Conservation (phyloP, 2,797 vertebrate species). For the Cynopterus sphinx region DNA sequence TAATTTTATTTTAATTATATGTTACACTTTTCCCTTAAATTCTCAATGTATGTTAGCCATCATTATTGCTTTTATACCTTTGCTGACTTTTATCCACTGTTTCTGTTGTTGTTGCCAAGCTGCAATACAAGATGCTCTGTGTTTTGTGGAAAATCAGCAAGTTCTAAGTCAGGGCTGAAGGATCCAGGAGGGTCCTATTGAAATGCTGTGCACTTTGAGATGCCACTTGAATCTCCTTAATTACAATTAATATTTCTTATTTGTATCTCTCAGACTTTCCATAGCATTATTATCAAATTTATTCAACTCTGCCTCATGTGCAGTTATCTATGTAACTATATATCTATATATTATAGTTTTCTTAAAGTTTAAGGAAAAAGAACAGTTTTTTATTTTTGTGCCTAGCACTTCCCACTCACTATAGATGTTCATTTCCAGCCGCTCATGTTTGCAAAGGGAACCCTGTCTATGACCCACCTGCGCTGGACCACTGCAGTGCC, state of each 20-base stretch:
- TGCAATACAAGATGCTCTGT: not conserved
- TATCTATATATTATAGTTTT: not conserved
- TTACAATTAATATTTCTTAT: not conserved
- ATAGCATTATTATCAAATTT: not conserved
- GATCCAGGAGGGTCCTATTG: not conserved
- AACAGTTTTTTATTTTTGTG: not conserved
- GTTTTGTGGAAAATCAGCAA: not conserved
- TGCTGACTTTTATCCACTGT: not conserved
- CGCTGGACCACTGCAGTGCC: too few relatives aligned
- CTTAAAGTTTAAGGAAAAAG: not conserved
- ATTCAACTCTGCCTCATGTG: not conserved
- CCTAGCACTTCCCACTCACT: not conserved
- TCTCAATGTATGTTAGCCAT: not conserved
- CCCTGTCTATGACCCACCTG: not conserved
- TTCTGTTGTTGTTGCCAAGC: not conserved
- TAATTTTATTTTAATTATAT: not conserved
- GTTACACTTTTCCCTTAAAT: not conserved
- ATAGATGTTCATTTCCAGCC: not conserved
- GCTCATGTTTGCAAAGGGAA: not conserved
- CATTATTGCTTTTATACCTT: not conserved
- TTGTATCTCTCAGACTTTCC: not conserved
- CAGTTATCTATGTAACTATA: not conserved
- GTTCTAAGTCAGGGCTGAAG: not conserved
- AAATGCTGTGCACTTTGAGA: not conserved
- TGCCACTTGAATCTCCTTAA: not conserved